Conservation (phyloP, 2,888 invertebrate genomes). For the Leptothorax acervorum region DNA sequence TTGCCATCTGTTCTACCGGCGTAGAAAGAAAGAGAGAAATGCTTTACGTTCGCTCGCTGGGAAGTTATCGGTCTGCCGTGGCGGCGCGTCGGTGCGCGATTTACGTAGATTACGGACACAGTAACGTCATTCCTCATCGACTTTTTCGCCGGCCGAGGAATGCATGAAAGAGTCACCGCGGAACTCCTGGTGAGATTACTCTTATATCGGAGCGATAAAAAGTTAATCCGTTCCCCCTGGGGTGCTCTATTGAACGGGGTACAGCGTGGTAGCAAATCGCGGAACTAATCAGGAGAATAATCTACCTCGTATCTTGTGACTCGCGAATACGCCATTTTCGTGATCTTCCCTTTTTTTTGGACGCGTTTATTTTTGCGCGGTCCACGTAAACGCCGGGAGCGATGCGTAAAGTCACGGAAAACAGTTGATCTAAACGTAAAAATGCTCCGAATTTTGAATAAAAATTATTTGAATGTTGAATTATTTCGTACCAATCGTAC, state of each 20-base stretch:
- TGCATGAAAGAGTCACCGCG: slow-evolving; percentile 49
- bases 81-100: slow-evolving; percentile 51
- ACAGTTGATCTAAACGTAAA: not conserved
- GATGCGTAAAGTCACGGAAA: not conserved
- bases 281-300: slow-evolving; percentile 49
- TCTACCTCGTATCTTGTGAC: not conserved
- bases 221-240: slow-evolving; percentile 33
- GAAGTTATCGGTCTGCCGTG: slow-evolving; percentile 61
- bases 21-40: slow-evolving; percentile 38
- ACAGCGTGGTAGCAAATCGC: slow-evolving; percentile 39
- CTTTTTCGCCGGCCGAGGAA: slow-evolving; percentile 51
- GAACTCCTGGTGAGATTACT: slow-evolving; percentile 44
- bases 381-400: not conserved
- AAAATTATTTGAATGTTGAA: not conserved
- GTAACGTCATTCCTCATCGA: slow-evolving; percentile 45
- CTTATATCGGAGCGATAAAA: slow-evolving; percentile 49
- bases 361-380: not conserved
- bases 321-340: slow-evolving; percentile 23
- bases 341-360: not conserved
- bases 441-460: not conserved
- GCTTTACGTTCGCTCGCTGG: slow-evolving; percentile 56
- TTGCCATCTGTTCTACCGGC: slow-evolving; percentile 72
- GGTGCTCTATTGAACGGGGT: slow-evolving; percentile 27
- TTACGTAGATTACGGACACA: slow-evolving; percentile 56
- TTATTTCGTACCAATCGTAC: not conserved